Conservation (phyloP, 2,113 vertebrate genomes). For the Pelvicachromis taeniatus region DNA sequence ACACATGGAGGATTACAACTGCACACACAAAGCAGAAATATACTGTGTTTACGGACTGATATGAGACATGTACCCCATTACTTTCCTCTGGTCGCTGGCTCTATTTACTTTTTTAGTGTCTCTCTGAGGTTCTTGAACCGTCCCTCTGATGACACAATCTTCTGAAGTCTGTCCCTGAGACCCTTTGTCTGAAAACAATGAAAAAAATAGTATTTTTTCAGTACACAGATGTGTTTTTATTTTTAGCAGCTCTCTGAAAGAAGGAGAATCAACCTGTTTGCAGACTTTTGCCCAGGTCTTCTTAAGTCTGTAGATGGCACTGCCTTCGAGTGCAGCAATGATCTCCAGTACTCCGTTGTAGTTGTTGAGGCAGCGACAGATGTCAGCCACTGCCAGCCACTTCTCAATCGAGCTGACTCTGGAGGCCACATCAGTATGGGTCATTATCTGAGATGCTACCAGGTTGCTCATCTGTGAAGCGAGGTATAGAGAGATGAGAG, state of each 20-base stretch:
- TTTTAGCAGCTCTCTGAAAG: background rate
- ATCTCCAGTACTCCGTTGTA: slow-evolving; percentile 97
- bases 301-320: slow-evolving; percentile 97
- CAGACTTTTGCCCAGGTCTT: slow-evolving; percentile 98
- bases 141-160: slow-evolving; percentile 95
- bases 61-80: background rate
- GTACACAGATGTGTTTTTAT: background rate
- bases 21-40: background rate
- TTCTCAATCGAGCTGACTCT: slow-evolving; percentile 91
- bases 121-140: slow-evolving; percentile 99
- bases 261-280: slow-evolving; percentile 80
- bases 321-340: slow-evolving; percentile 96
- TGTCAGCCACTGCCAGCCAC: slow-evolving; percentile 96
- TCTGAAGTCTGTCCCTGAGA: slow-evolving; percentile 96
- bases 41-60: background rate
- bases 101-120: slow-evolving; percentile 90
- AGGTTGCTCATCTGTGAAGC: slow-evolving; percentile 92
- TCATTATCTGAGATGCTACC: slow-evolving; percentile 96
- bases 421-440: slow-evolving; percentile 84
- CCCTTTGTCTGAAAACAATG: slow-evolving; percentile 82
- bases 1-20: slow-evolving; percentile 97
- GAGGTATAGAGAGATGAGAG: background rate
- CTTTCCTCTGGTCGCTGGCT: too few species aligned
- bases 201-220: background rate
- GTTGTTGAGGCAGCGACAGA: slow-evolving; percentile 95